Evolutionary conservation across 2,797 vertebrate species (phyloP), one percentile per base, ranked within the genome.

Genomic region (Leuciscus waleckii): DNA sequence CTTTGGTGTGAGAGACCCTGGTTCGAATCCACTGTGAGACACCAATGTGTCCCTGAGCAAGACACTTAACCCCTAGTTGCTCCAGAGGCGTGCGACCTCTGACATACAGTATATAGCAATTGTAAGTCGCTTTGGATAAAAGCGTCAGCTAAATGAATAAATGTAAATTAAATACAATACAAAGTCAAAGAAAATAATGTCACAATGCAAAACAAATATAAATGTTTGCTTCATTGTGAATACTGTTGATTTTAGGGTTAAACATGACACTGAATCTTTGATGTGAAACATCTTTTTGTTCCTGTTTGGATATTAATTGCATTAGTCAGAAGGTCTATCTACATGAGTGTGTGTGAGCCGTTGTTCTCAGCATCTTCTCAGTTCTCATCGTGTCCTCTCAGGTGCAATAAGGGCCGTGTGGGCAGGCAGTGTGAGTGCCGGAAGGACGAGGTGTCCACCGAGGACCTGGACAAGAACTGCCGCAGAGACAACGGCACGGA

Each of bases 401-500:
- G 98, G 85, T 99, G 98, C 90, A 98, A 99, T 0, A 96, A 97
- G 0, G 98, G 98, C 0, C 98, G 98, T 2, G 98, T 99, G 4
- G 98, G 98, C 23, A 95, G 96, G 4, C 89, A 93, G 0, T 99
- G 98, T 51, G 98, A 99, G 92, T 99, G 98, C 87, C 98, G 98
- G 90, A 98, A 96, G 29, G 98, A 99, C 17, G 98, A 99, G 89
- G 97, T 99, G 7, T 96, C 97, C 49, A 98, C 96, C 16, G 98
- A 99, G 78, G 98, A 99, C 88, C 95, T 99, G 96, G 98, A 99
- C 16, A 97, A 96, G 76, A 98, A 97, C 93, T 99, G 98, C 90
- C 94, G 97, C 75, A 97, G 95, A 43, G 97, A 97, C 89, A 99
- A 99, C 86, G 95, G 97, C 43, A 98, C 98, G 0, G 97, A 98